Base-by-base conservation (phyloP, 2,113 vertebrate species). In the Pollachius pollachius region DNA sequence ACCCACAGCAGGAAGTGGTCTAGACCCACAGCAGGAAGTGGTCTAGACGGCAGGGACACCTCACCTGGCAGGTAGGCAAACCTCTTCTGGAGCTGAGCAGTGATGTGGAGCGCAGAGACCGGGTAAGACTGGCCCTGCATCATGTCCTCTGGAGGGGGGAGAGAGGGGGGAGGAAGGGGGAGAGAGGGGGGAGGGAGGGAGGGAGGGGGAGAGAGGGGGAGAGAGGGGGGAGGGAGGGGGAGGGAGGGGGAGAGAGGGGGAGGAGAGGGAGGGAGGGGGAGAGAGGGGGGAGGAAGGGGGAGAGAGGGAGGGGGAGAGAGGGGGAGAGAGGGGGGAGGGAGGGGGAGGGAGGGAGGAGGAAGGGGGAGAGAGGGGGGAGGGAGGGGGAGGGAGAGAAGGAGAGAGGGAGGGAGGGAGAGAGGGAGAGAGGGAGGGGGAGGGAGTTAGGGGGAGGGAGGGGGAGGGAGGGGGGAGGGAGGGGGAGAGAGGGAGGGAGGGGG, bases 21-120 rank as follows among this genome's bases (percentile, higher is more conserved):
- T n/a, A n/a, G n/a, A n/a, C n/a, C n/a, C n/a, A n/a, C n/a, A n/a
- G 21, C 21, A 23, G 21, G 21, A 1, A 23, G 21, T 1, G 21
- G 21, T 23, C 21, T 23, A 23, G 21, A n/a, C n/a, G n/a, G n/a
- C n/a, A 23, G 21, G 21, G 21, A 23, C 21, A 17, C 25, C 93
- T 87, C 71, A 97, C 96, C 96, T 72, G 95, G 95, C n/a, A 96
- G 86, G 88, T 94, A 94, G 52, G 95, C 96, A 79, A 98, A 98
- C 63, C 94, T 94, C 65, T 96, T 96, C 87, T 89, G 92, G 77
- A 98, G 91, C 67, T 95, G 93, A 27, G 94, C 93, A 64, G 94
- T 90, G 70, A 98, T 95, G 85, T 96, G 92, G 17, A 92, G 94
- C 0, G 95, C 95, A 37, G 84, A 93, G 69, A 95, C 82, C 0